Percentiles rank a stretch among this genome's conserved stretches.
Conservation (phyloP, 2,797 vertebrate species). For the Pipistrellus pipistrellus region DNA sequence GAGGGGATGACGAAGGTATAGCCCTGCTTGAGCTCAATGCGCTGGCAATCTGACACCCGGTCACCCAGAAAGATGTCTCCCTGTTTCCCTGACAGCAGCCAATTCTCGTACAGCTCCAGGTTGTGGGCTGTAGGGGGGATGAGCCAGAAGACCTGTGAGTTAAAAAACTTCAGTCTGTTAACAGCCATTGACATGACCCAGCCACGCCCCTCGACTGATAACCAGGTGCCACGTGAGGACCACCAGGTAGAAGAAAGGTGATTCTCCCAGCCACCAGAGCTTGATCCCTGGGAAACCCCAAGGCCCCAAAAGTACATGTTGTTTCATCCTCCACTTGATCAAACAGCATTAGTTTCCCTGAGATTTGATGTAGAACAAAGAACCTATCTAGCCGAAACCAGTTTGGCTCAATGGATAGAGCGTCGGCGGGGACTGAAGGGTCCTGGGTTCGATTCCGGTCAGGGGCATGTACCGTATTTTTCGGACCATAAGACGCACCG, state of each 20-base stretch:
- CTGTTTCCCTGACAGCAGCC: constrained; percentile 99
- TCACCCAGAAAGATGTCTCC: constrained; percentile 99
- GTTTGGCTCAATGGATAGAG: too few relatives aligned
- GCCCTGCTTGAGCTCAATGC: constrained; percentile 96
- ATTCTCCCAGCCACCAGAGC: neutral
- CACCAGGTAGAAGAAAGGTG: neutral
- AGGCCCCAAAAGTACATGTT: neutral
- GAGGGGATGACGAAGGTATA: constrained; percentile 99
- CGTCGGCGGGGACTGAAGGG: too few relatives aligned
- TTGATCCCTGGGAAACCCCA: constrained; percentile 33
- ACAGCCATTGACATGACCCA: constrained; percentile 80
- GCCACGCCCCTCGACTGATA: constrained; percentile 65
- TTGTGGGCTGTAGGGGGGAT: constrained; percentile 98
- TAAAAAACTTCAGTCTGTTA: constrained; percentile 80
- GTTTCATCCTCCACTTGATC: constrained; percentile 35
- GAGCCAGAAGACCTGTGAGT: constrained; percentile 96
- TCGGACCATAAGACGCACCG: too few relatives aligned
- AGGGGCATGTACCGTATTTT: too few relatives aligned
- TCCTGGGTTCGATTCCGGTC: too few relatives aligned
- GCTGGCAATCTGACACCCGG: constrained; percentile 95
- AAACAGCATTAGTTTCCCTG: constrained; percentile 11
- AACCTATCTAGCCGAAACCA: neutral
- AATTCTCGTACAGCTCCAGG: constrained; percentile 98
- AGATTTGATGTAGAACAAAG: neutral
- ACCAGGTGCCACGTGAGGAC: constrained; percentile 46